Conservation (phyloP, 2,888 invertebrate species). For the Vesta saturnalis region DNA sequence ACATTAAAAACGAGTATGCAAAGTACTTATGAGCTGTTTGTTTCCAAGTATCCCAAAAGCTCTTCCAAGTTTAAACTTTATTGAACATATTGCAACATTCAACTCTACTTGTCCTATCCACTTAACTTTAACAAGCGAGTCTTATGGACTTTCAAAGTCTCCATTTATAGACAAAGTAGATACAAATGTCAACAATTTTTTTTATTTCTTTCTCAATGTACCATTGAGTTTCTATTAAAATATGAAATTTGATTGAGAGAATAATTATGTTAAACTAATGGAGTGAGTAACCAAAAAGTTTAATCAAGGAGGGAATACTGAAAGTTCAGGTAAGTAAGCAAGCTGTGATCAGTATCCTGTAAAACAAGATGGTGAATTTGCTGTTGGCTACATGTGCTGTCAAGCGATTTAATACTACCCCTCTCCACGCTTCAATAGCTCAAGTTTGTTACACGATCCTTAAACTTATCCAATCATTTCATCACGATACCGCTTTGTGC, state of each 20-base stretch:
- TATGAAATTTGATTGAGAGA: background rate
- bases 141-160: slow-evolving; percentile 27
- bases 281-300: slow-evolving; percentile 26
- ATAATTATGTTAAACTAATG: slow-evolving; percentile 27
- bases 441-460: slow-evolving; percentile 38
- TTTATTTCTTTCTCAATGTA: too few species aligned
- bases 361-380: slow-evolving; percentile 40
- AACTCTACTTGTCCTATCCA: slow-evolving; percentile 38
- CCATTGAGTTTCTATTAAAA: too few species aligned
- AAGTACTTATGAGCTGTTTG: slow-evolving; percentile 30
- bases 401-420: slow-evolving; percentile 37
- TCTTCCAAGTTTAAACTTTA: slow-evolving; percentile 43
- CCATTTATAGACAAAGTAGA: slow-evolving; percentile 6
- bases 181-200: background rate
- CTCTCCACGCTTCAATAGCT: slow-evolving; percentile 35
- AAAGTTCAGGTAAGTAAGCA: slow-evolving; percentile 31
- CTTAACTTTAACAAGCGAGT: slow-evolving; percentile 32
- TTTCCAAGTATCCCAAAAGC: slow-evolving; percentile 24
- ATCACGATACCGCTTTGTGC: slow-evolving; percentile 32
- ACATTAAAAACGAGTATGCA: slow-evolving; percentile 14
- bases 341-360: slow-evolving; percentile 35
- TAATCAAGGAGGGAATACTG: slow-evolving; percentile 29
- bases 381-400: slow-evolving; percentile 37
- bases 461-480: slow-evolving; percentile 38
- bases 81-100: slow-evolving; percentile 45